Percentiles rank a stretch among this genome's conserved stretches.
Evolutionary conservation across 2,797 vertebrate genomes (phyloP).

Genomic region (Alosa sapidissima): DNA sequence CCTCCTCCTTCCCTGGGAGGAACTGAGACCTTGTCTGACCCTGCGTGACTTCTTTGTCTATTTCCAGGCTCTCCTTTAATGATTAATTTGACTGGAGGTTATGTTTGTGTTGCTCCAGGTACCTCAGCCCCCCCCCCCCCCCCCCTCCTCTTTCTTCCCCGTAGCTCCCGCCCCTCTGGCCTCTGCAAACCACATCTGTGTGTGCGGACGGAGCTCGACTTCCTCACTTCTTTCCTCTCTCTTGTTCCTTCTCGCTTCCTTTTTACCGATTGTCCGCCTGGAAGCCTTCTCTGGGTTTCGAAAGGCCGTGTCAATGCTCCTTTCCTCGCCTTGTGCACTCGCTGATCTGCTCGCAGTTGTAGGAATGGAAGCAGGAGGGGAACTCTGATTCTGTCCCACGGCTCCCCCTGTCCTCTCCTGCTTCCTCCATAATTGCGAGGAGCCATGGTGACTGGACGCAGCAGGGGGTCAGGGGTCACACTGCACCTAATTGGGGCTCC

Average conservation of each 20-base stretch:
- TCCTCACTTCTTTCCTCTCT: neutral
- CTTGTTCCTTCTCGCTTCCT: neutral
- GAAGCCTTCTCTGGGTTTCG: neutral
- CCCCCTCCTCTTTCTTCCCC: neutral
- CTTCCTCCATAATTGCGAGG: neutral
- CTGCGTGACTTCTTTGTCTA: constrained; percentile 41
- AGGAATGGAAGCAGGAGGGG: neutral
- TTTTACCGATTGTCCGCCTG: neutral
- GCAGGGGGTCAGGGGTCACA: neutral
- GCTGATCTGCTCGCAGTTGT: neutral
- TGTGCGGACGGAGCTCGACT: neutral
- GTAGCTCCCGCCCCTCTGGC: neutral
- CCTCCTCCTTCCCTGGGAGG: neutral
- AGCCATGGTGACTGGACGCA: neutral
- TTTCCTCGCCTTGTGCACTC: neutral
- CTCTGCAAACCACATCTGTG: neutral
- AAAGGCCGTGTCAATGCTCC: neutral
- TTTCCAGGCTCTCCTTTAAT: constrained; percentile 50
- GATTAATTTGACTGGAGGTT: constrained; percentile 48
- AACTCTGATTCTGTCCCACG: neutral
- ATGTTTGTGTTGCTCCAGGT: constrained; percentile 45
- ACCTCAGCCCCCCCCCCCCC: neutral
- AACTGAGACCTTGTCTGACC: constrained; percentile 44
- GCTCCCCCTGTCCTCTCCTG: neutral
- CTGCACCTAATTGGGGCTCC: neutral